These are phyloP conservation scores for Sweltsa coloradensis DNA, from an alignment of 1,140 invertebrate genomes.

Conservation along the genomic window DNA sequence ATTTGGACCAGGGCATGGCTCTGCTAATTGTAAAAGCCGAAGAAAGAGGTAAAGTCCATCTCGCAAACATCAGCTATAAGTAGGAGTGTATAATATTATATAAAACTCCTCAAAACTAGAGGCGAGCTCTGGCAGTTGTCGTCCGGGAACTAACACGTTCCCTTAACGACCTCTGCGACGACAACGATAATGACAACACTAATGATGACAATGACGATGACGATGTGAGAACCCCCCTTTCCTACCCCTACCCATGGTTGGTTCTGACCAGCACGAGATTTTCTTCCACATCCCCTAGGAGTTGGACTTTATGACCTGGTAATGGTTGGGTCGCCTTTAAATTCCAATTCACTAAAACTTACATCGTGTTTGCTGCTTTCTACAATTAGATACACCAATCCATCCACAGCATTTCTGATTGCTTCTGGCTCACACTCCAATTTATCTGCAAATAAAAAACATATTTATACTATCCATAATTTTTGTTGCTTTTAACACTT, in stretches of 20 bases:
- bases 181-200: slow-evolving; percentile 1
- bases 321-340: not conserved
- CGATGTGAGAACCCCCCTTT: not conserved
- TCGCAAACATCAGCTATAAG: not conserved
- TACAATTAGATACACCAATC: slow-evolving; percentile 36
- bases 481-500: too few species aligned
- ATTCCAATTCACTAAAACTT: too few species aligned
- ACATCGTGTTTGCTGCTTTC: slow-evolving; percentile 39
- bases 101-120: slow-evolving; percentile 15
- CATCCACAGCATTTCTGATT: slow-evolving; percentile 37
- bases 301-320: not conserved
- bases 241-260: not conserved
- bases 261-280: not conserved
- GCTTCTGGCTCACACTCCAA: slow-evolving; percentile 30
- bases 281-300: not conserved
- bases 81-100: not conserved
- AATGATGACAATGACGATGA: slow-evolving; percentile 5
- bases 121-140: too few species aligned
- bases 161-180: too few species aligned
- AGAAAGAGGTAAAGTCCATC: not conserved
- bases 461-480: too few species aligned
- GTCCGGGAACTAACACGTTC: too few species aligned
- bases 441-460: slow-evolving; percentile 30
- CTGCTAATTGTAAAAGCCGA: not conserved
- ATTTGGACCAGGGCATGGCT: not conserved